Evolutionary conservation across 2,113 vertebrate genomes (phyloP).

Genomic region (Thalassarche chlororhynchos): DNA sequence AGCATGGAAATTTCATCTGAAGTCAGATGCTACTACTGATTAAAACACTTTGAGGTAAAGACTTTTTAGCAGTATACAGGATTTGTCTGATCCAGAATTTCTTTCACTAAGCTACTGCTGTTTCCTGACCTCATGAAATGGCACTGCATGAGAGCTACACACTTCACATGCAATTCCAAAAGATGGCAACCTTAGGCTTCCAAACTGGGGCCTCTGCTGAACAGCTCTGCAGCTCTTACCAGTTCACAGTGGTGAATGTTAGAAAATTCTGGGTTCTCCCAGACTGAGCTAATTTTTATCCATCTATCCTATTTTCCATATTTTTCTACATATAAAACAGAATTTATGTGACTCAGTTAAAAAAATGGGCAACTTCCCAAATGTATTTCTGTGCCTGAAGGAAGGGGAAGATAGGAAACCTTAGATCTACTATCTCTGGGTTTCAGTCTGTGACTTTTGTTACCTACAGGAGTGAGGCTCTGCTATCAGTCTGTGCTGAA

Average conservation of each 20-base stretch:
- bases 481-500: neutral
- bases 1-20: neutral
- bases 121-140: neutral
- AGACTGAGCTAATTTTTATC: neutral
- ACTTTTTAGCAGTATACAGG: neutral
- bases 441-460: neutral
- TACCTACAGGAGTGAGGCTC: neutral
- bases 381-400: neutral
- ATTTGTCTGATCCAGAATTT: neutral
- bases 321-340: neutral
- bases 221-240: neutral
- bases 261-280: neutral
- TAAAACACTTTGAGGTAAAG: neutral
- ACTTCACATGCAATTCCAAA: conserved; percentile 37
- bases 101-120: neutral
- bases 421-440: neutral
- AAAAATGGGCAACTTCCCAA: neutral
- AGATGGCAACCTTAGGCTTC: conserved; percentile 58
- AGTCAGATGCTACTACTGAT: neutral
- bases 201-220: neutral
- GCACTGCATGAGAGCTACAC: neutral
- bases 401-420: neutral
- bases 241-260: neutral
- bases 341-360: neutral
- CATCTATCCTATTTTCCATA: neutral